A percentile compares a stretch with the other conserved stretches of the same genome.
phyloP scores from a whole-genome alignment of 2,888 invertebrate species.

The Tinea trinotella region DNA sequence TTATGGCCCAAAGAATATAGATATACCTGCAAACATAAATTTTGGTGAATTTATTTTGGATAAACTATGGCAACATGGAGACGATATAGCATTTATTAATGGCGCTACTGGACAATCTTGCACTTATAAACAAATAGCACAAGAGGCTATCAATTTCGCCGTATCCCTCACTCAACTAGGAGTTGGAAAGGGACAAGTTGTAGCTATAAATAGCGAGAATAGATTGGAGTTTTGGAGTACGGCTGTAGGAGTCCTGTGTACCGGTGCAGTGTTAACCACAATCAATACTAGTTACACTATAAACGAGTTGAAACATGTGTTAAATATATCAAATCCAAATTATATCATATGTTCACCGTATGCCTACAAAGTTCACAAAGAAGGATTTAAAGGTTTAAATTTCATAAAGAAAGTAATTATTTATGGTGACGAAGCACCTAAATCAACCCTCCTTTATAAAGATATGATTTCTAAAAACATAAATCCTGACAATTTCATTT shows the following conservation, averaged over 20 bases:
- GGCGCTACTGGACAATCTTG: slow-evolving; percentile 37
- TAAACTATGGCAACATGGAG: slow-evolving; percentile 29
- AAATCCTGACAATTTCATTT: slow-evolving; percentile 35
- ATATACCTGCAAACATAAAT: slow-evolving; percentile 38
- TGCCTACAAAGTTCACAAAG: slow-evolving; percentile 34
- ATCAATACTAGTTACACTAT: slow-evolving; percentile 15
- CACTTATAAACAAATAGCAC: slow-evolving; percentile 37
- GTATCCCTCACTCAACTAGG: slow-evolving; percentile 47
- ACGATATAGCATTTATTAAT: slow-evolving; percentile 33
- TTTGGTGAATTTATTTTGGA: slow-evolving; percentile 42
- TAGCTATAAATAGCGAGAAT: slow-evolving; percentile 49
- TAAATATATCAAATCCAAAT: slow-evolving; percentile 46
- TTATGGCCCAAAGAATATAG: slow-evolving; percentile 34
- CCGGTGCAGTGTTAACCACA: slow-evolving; percentile 28
- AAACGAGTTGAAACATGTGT: slow-evolving; percentile 46
- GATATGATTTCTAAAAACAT: slow-evolving; percentile 35
- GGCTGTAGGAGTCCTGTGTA: slow-evolving; percentile 35
- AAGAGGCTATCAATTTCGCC: slow-evolving; percentile 46
- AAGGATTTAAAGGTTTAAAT: slow-evolving; percentile 29
- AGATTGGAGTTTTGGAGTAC: slow-evolving; percentile 41
- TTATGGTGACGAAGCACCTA: slow-evolving; percentile 33
- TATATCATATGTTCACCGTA: slow-evolving; percentile 41
- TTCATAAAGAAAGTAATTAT: slow-evolving; percentile 37
- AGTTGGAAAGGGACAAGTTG: slow-evolving; percentile 44
- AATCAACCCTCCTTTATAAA: slow-evolving; percentile 32